A percentile compares a stretch with the other conserved stretches of the same genome.
Evolutionary conservation across 1,140 invertebrate genomes (phyloP).

Genomic region (Drosophila kanapiae): DNA sequence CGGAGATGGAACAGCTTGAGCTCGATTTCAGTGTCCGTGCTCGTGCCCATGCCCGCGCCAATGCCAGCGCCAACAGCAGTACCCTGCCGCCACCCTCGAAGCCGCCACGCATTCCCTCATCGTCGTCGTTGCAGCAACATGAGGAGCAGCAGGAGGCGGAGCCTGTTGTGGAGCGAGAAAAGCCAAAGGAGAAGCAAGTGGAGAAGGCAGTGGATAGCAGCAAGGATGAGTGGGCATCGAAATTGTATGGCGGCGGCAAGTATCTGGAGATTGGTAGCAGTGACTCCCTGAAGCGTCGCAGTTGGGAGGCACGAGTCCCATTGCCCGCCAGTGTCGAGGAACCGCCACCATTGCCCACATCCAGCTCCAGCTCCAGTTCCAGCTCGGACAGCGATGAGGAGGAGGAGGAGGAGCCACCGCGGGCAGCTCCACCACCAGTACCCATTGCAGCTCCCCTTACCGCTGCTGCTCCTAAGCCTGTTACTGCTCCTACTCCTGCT

Average conservation of each 20-base stretch:
- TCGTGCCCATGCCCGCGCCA: slow-evolving; percentile 74
- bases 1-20: slow-evolving; percentile 81
- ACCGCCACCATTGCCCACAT: slow-evolving; percentile 13
- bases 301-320: slow-evolving; percentile 78
- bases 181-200: slow-evolving; percentile 41
- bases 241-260: slow-evolving; percentile 89
- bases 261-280: slow-evolving; percentile 82
- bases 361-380: slow-evolving; percentile 41
- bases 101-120: slow-evolving; percentile 62
- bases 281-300: slow-evolving; percentile 81
- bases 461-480: neutral
- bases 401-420: slow-evolving; percentile 8
- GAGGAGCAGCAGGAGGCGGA: neutral
- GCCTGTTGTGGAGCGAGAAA: slow-evolving; percentile 11
- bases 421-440: slow-evolving; percentile 5
- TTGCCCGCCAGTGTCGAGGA: slow-evolving; percentile 55
- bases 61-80: slow-evolving; percentile 7
- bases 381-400: slow-evolving; percentile 46
- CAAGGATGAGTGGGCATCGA: slow-evolving; percentile 92
- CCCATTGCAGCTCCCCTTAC: neutral
- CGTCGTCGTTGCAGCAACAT: slow-evolving; percentile 27
- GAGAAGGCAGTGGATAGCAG: slow-evolving; percentile 36
- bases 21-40: slow-evolving; percentile 85
- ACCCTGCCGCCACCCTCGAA: slow-evolving; percentile 85
- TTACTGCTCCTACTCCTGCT: neutral